A percentile compares a stretch with the other conserved stretches of the same genome.
Evolutionary conservation across 2,797 vertebrate species (phyloP).

Genomic region (Anguilla marmorata): DNA sequence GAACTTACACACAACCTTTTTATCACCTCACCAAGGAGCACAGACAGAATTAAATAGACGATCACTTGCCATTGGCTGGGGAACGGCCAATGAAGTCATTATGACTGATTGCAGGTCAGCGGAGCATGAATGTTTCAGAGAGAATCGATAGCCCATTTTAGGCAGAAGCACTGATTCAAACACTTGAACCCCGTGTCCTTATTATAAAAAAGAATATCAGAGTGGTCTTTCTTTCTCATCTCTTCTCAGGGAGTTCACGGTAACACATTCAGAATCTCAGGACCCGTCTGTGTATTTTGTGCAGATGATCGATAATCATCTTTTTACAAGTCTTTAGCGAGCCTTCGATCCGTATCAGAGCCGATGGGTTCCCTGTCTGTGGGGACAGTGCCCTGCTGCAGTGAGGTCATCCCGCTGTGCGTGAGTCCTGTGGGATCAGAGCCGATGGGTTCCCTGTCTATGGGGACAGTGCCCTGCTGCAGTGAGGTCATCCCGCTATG

Average conservation of each 20-base stretch:
- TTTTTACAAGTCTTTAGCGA: neutral
- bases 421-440: neutral
- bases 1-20: neutral
- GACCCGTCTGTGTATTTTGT: neutral
- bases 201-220: neutral
- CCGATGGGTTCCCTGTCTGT: neutral
- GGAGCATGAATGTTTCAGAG: neutral
- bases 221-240: neutral
- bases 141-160: neutral
- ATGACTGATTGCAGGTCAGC: neutral
- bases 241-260: neutral
- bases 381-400: neutral
- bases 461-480: neutral
- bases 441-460: neutral
- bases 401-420: neutral
- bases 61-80: neutral
- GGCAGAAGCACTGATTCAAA: neutral
- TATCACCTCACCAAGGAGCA: neutral
- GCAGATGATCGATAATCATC: neutral
- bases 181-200: neutral
- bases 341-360: constrained; percentile 2
- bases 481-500: neutral
- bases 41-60: neutral
- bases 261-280: neutral
- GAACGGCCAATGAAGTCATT: neutral